phyloP scores from a whole-genome alignment of 2,113 vertebrate genomes.

The Oryctolagus cuniculus region DNA sequence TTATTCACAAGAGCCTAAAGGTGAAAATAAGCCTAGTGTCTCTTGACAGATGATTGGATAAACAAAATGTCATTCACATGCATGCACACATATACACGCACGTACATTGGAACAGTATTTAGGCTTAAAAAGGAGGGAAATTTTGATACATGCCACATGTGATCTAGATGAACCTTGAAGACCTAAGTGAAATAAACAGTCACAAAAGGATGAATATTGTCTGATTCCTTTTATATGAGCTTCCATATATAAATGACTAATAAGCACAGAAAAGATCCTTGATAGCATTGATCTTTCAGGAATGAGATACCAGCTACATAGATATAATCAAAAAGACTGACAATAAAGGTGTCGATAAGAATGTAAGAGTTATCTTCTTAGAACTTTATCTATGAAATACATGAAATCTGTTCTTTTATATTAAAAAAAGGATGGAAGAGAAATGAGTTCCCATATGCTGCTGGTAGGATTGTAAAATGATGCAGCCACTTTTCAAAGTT shows the following conservation, averaged over 20 bases:
- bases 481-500: background rate
- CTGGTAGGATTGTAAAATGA: background rate
- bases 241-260: background rate
- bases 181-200: background rate
- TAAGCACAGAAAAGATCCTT: background rate
- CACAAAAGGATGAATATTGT: background rate
- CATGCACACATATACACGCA: too few species aligned
- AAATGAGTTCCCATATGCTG: background rate
- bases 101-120: background rate
- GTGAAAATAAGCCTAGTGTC: background rate
- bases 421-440: too few species aligned
- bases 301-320: background rate
- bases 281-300: background rate
- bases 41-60: background rate
- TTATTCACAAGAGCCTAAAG: too few species aligned
- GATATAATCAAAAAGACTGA: background rate
- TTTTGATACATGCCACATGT: background rate
- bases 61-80: background rate
- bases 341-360: background rate
- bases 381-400: too few species aligned
- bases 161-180: background rate
- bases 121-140: constrained; percentile 25
- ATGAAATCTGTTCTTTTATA: too few species aligned
- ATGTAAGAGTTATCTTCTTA: background rate
- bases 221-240: background rate